Base-by-base conservation (phyloP, 1,140 invertebrate genomes). In the Drosophila nannoptera region DNA sequence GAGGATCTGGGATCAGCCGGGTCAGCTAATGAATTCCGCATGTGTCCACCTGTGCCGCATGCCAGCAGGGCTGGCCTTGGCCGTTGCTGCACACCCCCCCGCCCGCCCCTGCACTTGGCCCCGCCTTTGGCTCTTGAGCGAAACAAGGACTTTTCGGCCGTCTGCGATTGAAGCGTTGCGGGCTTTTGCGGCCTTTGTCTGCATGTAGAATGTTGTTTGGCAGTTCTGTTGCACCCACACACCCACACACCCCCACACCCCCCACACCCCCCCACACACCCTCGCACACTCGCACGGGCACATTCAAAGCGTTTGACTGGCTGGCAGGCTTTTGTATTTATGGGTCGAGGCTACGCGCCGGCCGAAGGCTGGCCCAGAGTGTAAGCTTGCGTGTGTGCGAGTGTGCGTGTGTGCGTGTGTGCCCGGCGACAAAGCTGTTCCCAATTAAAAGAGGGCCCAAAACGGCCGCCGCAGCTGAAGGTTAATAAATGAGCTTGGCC, bases 291-390 rank as follows among this genome's bases (percentile, higher is more conserved):
- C 8, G 40, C 46, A 54, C 32, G 46, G 14, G 46, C 16, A 50
- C 46, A 59, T 14, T 40, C 12, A 53, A 36, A 52, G 59, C 42
- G 48, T 64, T 64, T 59, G 31, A 36, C 52, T 52, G 64, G 42
- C 36, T 49, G 50, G 52, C 55, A 60, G 56, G 52, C 53, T 70
- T 54, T 67, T 66, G 69, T 74, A 77, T 84, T 84, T 84, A 86
- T 84, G 80, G 80, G 80, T 84, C 80, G 80, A 84, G 80, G 80
- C 80, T 84, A 68, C 73, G 64, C 54, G 63, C 46, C 61, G 64
- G 71, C 63, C 69, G 76, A 80, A 80, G 80, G 80, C 65, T 73
- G 69, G 35, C 60, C 52, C 59, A 50, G 50, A 40, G 53, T 50
- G 43, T 22, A 12, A n/a, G 36, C 9, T n/a, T 53, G 59, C 35